Base-by-base conservation (phyloP, 2,797 vertebrate species). In the Bufotes viridis region DNA sequence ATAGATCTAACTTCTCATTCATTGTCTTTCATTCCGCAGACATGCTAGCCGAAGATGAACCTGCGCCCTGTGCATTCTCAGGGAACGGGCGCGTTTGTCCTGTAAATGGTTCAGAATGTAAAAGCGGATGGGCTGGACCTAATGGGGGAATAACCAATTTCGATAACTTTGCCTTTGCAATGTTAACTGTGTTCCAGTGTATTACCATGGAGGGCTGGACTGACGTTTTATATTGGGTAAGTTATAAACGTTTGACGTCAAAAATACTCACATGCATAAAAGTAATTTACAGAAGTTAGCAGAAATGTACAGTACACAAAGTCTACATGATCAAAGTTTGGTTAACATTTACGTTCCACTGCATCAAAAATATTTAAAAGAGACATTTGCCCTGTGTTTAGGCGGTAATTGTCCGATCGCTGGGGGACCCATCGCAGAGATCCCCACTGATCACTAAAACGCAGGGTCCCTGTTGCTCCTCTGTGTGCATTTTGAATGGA, bases 131-230 rank as follows among this genome's bases (percentile, higher is more conserved):
- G 98, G 95, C 96, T 29, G 98, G 98, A 88, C 98, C 98, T 5
- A 99, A 99, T 0, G 96, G 96, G 84, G 98, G 98, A 93, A 99
- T 99, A 92, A 99, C 98, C 91, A 99, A 99, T 94, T 99, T 99
- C 0, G 98, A 99, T 95, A 99, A 99, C 93, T 99, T 99, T 95
- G 96, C 98, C 85, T 99, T 99, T 92, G 98, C 98, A 65, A 99
- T 99, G 98, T 95, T 99, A 92, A 99, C 98, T 0, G 98, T 99
- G 90, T 99, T 99, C 92, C 98, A 99, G 95, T 99, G 98, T 83
- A 99, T 99, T 92, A 99, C 98, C 85, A 99, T 99, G 98, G 98
- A 99, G 93, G 98, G 98, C 78, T 99, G 98, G 98, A 99, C 98
- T 0, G 98, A 99, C 17, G 98, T 99, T 89, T 95, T 99, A 7